These are phyloP conservation scores for Halocaridina rubra DNA, from an alignment of 2,888 invertebrate species.

Conservation along the genomic window DNA sequence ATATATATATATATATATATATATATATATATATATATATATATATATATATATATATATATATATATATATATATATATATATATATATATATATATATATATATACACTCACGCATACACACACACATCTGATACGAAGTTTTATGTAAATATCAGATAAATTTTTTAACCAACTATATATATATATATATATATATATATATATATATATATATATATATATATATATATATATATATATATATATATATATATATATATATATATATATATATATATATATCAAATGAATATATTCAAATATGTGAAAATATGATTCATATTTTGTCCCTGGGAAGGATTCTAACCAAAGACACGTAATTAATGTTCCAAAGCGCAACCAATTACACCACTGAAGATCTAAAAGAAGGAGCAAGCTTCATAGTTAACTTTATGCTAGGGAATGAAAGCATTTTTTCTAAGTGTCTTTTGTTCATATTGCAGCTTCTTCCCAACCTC, in stretches of 20 bases:
- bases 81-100: neutral
- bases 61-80: neutral
- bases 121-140: neutral
- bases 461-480: neutral
- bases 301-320: neutral
- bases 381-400: too few species aligned
- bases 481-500: too few species aligned
- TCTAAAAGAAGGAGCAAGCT: too few species aligned
- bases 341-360: too few species aligned
- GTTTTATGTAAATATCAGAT: neutral
- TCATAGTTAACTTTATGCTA: neutral
- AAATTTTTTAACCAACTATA: too few species aligned
- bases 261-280: neutral
- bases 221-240: neutral
- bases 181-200: neutral
- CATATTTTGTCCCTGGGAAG: too few species aligned
- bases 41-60: neutral
- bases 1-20: neutral
- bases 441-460: neutral
- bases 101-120: neutral
- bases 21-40: neutral
- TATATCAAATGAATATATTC: neutral
- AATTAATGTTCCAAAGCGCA: too few species aligned
- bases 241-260: slow-evolving; percentile 12
- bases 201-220: neutral